phyloP scores from a whole-genome alignment of 2,797 vertebrate genomes.

The Taeniopygia guttata region DNA sequence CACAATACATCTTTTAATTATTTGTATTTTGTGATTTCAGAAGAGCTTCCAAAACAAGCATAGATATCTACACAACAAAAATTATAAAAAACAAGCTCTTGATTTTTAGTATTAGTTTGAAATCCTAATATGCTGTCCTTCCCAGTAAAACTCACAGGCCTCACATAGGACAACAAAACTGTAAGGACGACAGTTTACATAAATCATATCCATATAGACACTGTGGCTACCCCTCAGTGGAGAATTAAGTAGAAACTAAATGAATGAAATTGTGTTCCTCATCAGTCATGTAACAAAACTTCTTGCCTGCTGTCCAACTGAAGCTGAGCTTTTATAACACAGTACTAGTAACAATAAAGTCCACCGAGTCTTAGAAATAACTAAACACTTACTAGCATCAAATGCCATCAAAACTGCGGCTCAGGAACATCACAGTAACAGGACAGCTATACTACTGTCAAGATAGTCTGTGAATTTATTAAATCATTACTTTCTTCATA shows the following conservation, averaged over 20 bases:
- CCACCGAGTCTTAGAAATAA: not conserved
- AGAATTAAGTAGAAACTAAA: not conserved
- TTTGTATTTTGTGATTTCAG: not conserved
- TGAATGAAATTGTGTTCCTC: not conserved
- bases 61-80: not conserved
- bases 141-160: not conserved
- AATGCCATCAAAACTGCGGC: not conserved
- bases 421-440: not conserved
- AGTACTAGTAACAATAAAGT: not conserved
- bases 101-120: not conserved
- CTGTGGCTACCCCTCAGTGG: not conserved
- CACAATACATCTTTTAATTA: not conserved
- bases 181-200: not conserved
- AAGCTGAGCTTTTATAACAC: not conserved
- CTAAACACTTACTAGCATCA: not conserved
- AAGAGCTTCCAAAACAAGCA: not conserved
- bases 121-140: not conserved
- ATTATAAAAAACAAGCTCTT: not conserved
- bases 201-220: not conserved
- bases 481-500: not conserved
- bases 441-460: not conserved
- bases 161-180: not conserved
- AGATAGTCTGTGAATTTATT: not conserved
- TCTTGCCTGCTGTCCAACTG: not conserved
- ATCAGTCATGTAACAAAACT: not conserved